A percentile compares a stretch with the other conserved stretches of the same genome.
Conservation (phyloP, 2,888 invertebrate genomes). For the Leptinotarsa peninsularis region DNA sequence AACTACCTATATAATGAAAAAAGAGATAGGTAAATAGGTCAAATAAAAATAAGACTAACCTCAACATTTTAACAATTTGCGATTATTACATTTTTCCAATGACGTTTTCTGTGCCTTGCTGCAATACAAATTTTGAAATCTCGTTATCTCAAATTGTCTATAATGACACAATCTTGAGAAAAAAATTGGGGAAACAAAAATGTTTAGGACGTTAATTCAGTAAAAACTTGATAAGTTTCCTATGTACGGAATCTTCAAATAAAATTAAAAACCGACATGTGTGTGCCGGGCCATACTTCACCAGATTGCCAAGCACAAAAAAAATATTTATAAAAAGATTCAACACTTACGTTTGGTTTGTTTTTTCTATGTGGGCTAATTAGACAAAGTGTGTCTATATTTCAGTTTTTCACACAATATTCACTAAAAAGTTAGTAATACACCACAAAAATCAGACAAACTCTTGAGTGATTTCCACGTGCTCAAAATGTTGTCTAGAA, state of each 20-base stretch:
- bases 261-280: slow-evolving; percentile 35
- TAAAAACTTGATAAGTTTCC: too few species aligned
- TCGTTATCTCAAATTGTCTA: too few species aligned
- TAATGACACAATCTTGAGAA: too few species aligned
- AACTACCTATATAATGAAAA: too few species aligned
- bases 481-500: slow-evolving; percentile 78
- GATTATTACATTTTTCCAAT: too few species aligned
- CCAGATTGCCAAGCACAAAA: slow-evolving; percentile 47
- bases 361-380: slow-evolving; percentile 33
- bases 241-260: slow-evolving; percentile 31
- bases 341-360: slow-evolving; percentile 56
- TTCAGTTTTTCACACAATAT: slow-evolving; percentile 46
- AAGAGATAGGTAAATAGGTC: too few species aligned
- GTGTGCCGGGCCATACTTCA: slow-evolving; percentile 56
- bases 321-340: slow-evolving; percentile 39
- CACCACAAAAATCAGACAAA: slow-evolving; percentile 47
- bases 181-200: too few species aligned
- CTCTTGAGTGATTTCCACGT: slow-evolving; percentile 70
- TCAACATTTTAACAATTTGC: too few species aligned
- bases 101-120: too few species aligned
- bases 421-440: slow-evolving; percentile 42
- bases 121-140: too few species aligned
- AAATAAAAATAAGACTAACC: too few species aligned
- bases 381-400: slow-evolving; percentile 40
- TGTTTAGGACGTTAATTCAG: not conserved